Evolutionary conservation across 2,113 vertebrate genomes (phyloP), one percentile per base, ranked within the genome.

Genomic region (Varanus salvator): DNA sequence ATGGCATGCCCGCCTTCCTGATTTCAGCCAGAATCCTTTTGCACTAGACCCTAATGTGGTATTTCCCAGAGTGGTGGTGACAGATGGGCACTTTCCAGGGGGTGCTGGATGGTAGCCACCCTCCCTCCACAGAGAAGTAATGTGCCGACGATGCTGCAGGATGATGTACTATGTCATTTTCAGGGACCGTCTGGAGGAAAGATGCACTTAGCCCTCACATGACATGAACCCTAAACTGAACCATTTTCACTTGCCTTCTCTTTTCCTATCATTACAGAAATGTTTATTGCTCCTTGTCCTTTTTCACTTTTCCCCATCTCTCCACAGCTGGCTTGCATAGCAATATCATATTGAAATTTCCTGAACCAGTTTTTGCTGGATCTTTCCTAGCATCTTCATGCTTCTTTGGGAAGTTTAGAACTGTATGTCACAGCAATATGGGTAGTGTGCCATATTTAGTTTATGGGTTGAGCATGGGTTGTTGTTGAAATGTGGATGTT

Each of bases 341-440:
- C 75, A 90, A 92, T 94, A 87, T 84, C 91, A 80, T 60, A 88
- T 89, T 23, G 66, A 93, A 80, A 94, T 88, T 96, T 95, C 94
- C 92, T 95, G 94, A 95, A 94, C 78, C 91, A 92, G 92, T 95
- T 95, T 95, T 91, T 90, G 94, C 95, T 95, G 93, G 94, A 94
- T 93, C 76, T 94, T 89, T 66, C 84, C 80, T 91, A 60, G 92
- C 92, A 95, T 93, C 83, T 92, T 88, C 93, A 92, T 84, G 76
- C 89, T 93, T 94, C 88, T 90, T 93, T 54, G 77, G 95, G 94
- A 95, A 95, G 94, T 94, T 91, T 93, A 94, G 85, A 95, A 94
- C 94, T 93, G 93, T 92, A 87, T 85, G 93, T 95, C 95, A 96
- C 87, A 95, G 92, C 90, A 93, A 75, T 74, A 95, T 94, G 92